A percentile compares a stretch with the other conserved stretches of the same genome.
Evolutionary conservation across 2,888 invertebrate genomes (phyloP).

Genomic region (Sinohyriopsis cumingii): DNA sequence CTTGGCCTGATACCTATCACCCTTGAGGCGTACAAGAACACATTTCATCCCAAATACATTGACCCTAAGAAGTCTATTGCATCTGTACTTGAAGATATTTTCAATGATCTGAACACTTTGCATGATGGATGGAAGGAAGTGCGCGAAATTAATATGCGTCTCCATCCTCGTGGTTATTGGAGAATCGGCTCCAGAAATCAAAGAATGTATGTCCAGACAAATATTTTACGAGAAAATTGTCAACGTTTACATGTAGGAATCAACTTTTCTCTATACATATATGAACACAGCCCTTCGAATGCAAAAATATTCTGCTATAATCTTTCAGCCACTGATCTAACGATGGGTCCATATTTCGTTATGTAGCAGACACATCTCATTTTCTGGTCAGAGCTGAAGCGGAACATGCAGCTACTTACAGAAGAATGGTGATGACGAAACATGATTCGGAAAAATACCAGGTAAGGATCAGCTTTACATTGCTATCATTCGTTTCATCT

Average conservation of each 20-base stretch:
- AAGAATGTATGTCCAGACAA: slow-evolving; percentile 17
- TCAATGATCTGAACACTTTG: slow-evolving; percentile 15
- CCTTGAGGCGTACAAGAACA: too few relatives aligned
- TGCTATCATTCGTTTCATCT: slow-evolving; percentile 39
- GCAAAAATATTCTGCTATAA: slow-evolving; percentile 24
- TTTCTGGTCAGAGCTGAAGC: slow-evolving; percentile 22
- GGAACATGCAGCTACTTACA: slow-evolving; percentile 25
- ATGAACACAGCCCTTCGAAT: slow-evolving; percentile 36
- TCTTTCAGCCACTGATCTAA: slow-evolving; percentile 36
- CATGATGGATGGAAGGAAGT: slow-evolving; percentile 26
- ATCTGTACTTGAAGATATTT: slow-evolving; percentile 25
- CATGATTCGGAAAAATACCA: slow-evolving; percentile 22
- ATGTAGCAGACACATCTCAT: slow-evolving; percentile 35
- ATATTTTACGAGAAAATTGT: slow-evolving; percentile 27
- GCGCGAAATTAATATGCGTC: slow-evolving; percentile 30
- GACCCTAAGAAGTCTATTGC: slow-evolving; percentile 21
- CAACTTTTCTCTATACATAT: slow-evolving; percentile 25
- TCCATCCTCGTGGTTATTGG: slow-evolving; percentile 21
- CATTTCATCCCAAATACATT: slow-evolving; percentile 30
- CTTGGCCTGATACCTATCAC: slow-evolving; percentile 2
- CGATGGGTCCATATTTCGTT: slow-evolving; percentile 37
- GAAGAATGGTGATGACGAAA: slow-evolving; percentile 25
- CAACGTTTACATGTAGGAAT: slow-evolving; percentile 31
- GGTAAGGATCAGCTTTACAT: slow-evolving; percentile 25
- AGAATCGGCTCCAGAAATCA: slow-evolving; percentile 11